Evolutionary conservation across 2,888 invertebrate species (phyloP).

Genomic region (Amblyjoppa fuscipennis): DNA sequence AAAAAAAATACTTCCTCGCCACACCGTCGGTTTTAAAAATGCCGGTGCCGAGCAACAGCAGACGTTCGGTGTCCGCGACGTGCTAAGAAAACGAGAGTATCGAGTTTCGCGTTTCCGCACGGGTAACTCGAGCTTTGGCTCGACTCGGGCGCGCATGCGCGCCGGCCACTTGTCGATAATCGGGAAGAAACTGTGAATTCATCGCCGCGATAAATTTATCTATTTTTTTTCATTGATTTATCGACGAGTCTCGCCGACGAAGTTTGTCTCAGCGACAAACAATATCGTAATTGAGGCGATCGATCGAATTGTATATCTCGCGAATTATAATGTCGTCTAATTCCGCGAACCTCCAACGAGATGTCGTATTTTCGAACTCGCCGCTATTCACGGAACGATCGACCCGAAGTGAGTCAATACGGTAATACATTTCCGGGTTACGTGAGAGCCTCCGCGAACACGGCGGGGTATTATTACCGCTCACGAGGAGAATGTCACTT

Average conservation of each 20-base stretch:
- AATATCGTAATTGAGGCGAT: not conserved
- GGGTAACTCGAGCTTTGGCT: constrained; percentile 55
- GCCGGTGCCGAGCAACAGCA: constrained; percentile 25
- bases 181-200: not conserved
- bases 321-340: not conserved
- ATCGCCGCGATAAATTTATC: not conserved
- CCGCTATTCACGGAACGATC: not conserved
- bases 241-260: not conserved
- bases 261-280: not conserved
- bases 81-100: constrained; percentile 56
- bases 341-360: not conserved
- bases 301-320: not conserved
- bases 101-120: constrained; percentile 60
- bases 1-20: constrained; percentile 17
- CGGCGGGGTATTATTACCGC: constrained; percentile 7
- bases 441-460: not conserved
- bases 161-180: constrained; percentile 45
- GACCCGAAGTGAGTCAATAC: constrained; percentile 31
- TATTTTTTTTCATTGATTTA: not conserved
- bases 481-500: constrained; percentile 15
- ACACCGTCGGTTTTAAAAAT: constrained; percentile 1
- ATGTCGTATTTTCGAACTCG: not conserved
- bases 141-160: constrained; percentile 21
- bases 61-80: constrained; percentile 43
- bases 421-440: constrained; percentile 19